These are phyloP conservation scores for western clawed frog (Xenopus tropicalis) DNA, from an alignment of 2,113 vertebrate species.

Conservation along the genomic window UCB_Xtro_10.0 CM004449.2:100160001-100160500, in stretches of 20 bases:
- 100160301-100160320: neutral
- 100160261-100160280: constrained; percentile 29
- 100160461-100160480: too few species aligned
- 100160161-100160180: constrained; percentile 32
- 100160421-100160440: constrained; percentile 8
- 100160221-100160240: constrained; percentile 50
- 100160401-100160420: constrained; percentile 11
- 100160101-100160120: neutral
- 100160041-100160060: too few species aligned
- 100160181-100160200: constrained; percentile 8
- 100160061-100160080: neutral
- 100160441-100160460: neutral
- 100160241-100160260: constrained; percentile 47
- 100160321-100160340: constrained; percentile 30
- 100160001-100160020: too few species aligned
- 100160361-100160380: constrained; percentile 37
- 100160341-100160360: constrained; percentile 32
- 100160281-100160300: neutral
- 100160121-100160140: neutral
- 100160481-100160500: too few species aligned
- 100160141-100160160: neutral
- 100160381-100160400: constrained; percentile 34
- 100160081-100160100: neutral
- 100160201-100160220: constrained; percentile 45
- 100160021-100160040: too few species aligned